Percentiles rank a stretch among this genome's conserved stretches.
Conservation (phyloP, 2,888 invertebrate genomes). For the Homarus gammarus region DNA sequence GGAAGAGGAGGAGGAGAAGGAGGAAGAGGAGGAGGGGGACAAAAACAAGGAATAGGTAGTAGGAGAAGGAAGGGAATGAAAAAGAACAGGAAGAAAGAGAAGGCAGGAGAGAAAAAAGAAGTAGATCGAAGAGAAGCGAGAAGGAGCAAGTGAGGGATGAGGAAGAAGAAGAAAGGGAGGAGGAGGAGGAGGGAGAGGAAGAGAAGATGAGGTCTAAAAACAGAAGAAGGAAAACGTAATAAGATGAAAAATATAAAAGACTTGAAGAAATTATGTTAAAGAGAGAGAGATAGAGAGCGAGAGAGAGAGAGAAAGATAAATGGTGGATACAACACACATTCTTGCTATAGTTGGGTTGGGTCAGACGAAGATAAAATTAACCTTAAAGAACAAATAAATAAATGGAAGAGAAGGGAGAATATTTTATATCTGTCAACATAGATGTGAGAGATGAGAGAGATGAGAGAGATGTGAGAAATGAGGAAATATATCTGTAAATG, state of each 20-base stretch:
- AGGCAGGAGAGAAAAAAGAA: conserved; percentile 7
- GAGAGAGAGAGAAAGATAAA: neutral
- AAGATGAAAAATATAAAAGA: neutral
- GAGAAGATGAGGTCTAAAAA: neutral
- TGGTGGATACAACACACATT: too few relatives aligned
- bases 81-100: neutral
- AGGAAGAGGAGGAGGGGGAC: conserved; percentile 2
- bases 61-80: neutral
- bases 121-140: neutral
- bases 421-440: conserved; percentile 6
- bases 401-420: neutral
- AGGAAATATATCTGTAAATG: neutral
- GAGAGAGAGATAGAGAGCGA: neutral
- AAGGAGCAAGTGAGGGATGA: neutral
- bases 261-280: neutral
- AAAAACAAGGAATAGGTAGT: neutral
- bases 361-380: neutral
- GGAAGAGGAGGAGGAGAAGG: neutral
- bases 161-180: neutral
- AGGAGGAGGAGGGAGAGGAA: neutral
- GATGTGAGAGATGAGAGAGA: neutral
- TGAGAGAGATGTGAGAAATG: neutral
- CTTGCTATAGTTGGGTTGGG: too few relatives aligned
- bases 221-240: neutral
- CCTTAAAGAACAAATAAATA: conserved; percentile 4